Percentiles rank a stretch among this genome's conserved stretches.
These are phyloP conservation scores for Melanotaenia trifasciata DNA, from an alignment of 2,797 vertebrate species.

Conservation along the genomic window DNA sequence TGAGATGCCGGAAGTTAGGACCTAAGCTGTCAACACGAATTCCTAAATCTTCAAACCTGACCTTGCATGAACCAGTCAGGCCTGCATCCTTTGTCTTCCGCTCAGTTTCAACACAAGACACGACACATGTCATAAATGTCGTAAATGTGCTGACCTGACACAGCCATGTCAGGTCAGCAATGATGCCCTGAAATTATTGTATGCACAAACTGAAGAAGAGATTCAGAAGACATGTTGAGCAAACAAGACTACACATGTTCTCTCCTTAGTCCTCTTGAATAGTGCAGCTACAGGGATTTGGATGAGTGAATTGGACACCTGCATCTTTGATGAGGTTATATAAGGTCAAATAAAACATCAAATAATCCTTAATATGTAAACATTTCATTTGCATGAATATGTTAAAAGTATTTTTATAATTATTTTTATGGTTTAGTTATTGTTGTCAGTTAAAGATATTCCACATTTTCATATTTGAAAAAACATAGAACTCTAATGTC, in stretches of 20 bases:
- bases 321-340: constrained; percentile 28
- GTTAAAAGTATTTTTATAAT: not conserved
- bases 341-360: constrained; percentile 31
- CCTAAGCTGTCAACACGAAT: constrained; percentile 53
- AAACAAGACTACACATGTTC: constrained; percentile 18
- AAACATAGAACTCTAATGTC: not conserved
- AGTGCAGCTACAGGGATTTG: constrained; percentile 36
- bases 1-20: constrained; percentile 36
- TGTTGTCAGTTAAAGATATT: constrained; percentile 2
- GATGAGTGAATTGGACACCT: constrained; percentile 1
- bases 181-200: constrained; percentile 25
- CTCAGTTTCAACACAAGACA: constrained; percentile 42
- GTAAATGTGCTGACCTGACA: constrained; percentile 5
- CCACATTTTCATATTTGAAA: not conserved
- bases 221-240: constrained; percentile 26
- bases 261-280: constrained; percentile 44
- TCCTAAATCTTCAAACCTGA: constrained; percentile 45
- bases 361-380: constrained; percentile 7
- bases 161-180: constrained; percentile 21
- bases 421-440: not conserved
- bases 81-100: constrained; percentile 38
- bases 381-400: not conserved
- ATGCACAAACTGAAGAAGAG: constrained; percentile 17
- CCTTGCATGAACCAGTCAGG: constrained; percentile 53
- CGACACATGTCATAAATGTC: constrained; percentile 63